A percentile compares a stretch with the other conserved stretches of the same genome.
Evolutionary conservation across 2,888 invertebrate genomes (phyloP).

Genomic region (Drosophila atripex): DNA sequence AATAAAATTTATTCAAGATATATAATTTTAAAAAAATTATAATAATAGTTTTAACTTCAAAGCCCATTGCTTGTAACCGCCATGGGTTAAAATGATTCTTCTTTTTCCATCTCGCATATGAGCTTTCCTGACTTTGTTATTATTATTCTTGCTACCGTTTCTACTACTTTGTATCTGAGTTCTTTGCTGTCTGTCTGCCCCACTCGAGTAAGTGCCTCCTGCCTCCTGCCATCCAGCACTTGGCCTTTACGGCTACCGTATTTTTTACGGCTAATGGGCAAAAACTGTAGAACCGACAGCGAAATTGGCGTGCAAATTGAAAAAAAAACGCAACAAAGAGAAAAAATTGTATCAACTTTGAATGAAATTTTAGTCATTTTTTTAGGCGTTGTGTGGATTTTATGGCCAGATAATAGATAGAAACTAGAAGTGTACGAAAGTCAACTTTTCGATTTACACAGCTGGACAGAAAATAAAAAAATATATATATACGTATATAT

Average conservation of each 20-base stretch:
- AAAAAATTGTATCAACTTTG: conserved; percentile 34
- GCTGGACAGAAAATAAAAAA: conserved; percentile 14
- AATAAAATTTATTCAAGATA: no score
- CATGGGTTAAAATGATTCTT: no score
- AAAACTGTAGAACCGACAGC: conserved; percentile 50
- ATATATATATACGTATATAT: background rate
- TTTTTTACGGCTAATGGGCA: conserved; percentile 68
- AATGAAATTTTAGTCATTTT: conserved; percentile 59
- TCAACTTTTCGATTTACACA: conserved; percentile 48
- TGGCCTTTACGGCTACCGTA: conserved; percentile 65
- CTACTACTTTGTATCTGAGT: conserved; percentile 21
- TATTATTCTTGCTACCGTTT: conserved; percentile 28
- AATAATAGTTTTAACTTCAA: no score
- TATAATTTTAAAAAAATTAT: no score
- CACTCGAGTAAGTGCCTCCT: conserved; percentile 2
- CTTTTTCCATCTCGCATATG: background rate
- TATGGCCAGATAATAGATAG: conserved; percentile 27
- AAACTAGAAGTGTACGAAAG: conserved; percentile 15
- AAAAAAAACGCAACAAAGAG: conserved; percentile 13
- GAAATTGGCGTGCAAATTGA: conserved; percentile 74
- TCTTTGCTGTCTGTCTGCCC: conserved; percentile 15
- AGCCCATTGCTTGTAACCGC: background rate
- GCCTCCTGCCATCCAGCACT: conserved; percentile 13
- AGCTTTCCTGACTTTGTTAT: conserved; percentile 18
- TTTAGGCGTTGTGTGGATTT: conserved; percentile 37